Evolutionary conservation across 2,113 vertebrate genomes (phyloP).

Genomic region (Hyaena hyaena): DNA sequence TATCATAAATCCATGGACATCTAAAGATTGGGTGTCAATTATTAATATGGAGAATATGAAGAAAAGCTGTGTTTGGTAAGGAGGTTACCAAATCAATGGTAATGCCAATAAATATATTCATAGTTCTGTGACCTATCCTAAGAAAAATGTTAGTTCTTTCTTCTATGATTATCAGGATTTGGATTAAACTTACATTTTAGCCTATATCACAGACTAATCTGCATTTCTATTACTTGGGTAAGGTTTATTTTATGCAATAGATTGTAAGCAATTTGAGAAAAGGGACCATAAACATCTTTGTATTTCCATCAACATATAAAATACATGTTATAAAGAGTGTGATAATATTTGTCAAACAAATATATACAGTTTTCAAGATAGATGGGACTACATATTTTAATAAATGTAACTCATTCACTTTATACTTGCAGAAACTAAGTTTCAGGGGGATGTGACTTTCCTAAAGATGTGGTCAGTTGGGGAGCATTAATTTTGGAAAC

Average conservation of each 20-base stretch:
- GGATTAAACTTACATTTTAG: background rate
- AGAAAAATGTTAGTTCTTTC: background rate
- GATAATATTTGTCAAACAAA: background rate
- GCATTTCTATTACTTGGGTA: background rate
- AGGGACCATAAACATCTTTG: background rate
- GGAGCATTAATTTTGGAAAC: background rate
- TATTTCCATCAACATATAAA: background rate
- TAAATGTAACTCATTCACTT: background rate
- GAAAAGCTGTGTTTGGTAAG: background rate
- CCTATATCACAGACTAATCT: background rate
- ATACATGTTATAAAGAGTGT: background rate
- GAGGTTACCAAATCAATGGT: background rate
- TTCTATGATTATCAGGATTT: background rate
- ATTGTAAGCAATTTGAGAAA: conserved; percentile 17
- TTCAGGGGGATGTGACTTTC: background rate
- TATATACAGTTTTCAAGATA: background rate
- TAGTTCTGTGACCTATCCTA: background rate
- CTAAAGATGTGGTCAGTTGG: background rate
- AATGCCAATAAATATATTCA: background rate
- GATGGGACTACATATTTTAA: background rate
- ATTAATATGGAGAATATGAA: background rate
- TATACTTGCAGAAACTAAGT: background rate
- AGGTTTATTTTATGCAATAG: background rate
- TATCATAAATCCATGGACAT: background rate
- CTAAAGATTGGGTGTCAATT: background rate